Base-by-base conservation (phyloP, 2,113 vertebrate genomes). In the Typhlomys cinereus region DNA sequence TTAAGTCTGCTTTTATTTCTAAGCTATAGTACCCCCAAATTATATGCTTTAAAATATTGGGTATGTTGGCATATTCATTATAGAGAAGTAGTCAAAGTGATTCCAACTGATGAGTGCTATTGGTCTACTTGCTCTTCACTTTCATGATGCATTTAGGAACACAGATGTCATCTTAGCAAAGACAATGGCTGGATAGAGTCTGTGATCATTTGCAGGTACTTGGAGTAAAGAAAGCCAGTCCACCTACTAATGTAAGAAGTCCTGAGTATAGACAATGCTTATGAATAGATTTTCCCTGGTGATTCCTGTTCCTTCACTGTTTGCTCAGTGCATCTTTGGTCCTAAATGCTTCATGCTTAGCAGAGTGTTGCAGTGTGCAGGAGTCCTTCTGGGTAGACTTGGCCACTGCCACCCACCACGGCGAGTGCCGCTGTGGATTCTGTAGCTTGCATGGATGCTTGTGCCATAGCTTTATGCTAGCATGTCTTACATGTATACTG, bases 141-240 rank as follows among this genome's bases (percentile, higher is more conserved):
- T 62, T 95, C 89, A 75, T 64, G 36, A 7, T 66, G 59, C 50
- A 81, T 88, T 90, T 93, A 61, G 74, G 79, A 92, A 78, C 27
- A 27, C 15, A 52, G n/a, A 87, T 57, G 69, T 94, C 69, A 71
- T 91, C 36, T 74, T 69, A 21, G 1, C 78, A 85, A 88, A 50
- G 85, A 76, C 57, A 89, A 85, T 7, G 8, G 15, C 93, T 90
- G 87, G 57, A 81, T 73, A 76, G 50, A 93, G 81, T 94, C 84
- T 70, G 87, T 64, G 82, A 85, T 93, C 64, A 88, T 90, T 84
- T 78, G 85, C n/a, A n/a, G n/a, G n/a, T n/a, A n/a, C n/a, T n/a
- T n/a, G n/a, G 76, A 81, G 39, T 25, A 25, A 50, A 18, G 0
- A 64, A 5, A 2, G 34, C 13, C 59, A 74, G 18, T 50, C 46